Percentiles rank a stretch among this genome's conserved stretches.
These are phyloP conservation scores for Apostichopus parvimensis DNA, from an alignment of 35 echinoderm and acorn worm genomes.

Conservation along the genomic window DNA sequence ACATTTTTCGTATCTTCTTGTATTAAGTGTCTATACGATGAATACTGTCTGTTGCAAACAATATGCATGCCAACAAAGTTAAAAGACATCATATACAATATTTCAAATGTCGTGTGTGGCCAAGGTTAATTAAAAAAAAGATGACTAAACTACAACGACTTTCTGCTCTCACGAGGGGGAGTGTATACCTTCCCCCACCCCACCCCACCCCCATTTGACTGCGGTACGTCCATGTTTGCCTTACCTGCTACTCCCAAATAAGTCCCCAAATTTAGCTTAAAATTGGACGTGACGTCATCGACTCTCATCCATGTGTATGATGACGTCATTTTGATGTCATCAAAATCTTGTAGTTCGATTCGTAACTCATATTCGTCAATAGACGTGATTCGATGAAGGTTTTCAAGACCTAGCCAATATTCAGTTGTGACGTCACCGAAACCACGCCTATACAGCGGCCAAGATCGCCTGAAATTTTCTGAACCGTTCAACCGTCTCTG, in stretches of 20 bases:
- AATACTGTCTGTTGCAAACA: too few species aligned
- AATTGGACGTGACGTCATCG: slow-evolving; percentile 54
- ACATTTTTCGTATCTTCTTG: too few species aligned
- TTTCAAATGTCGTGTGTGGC: too few species aligned
- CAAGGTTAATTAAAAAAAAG: too few species aligned
- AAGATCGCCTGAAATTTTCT: slow-evolving; percentile 66
- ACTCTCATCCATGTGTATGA: slow-evolving; percentile 62
- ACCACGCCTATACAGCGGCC: slow-evolving; percentile 62
- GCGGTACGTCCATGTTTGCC: too few species aligned
- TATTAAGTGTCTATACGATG: too few species aligned
- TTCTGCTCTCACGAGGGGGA: too few species aligned
- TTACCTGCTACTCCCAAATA: slow-evolving; percentile 64
- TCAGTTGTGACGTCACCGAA: slow-evolving; percentile 64
- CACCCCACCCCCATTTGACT: too few species aligned
- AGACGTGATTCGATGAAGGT: slow-evolving; percentile 60
- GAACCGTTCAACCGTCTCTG: slow-evolving; percentile 60
- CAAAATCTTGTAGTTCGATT: slow-evolving; percentile 74
- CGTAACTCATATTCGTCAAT: slow-evolving; percentile 69
- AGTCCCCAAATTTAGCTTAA: slow-evolving; percentile 53
- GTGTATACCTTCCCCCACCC: too few species aligned
- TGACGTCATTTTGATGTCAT: slow-evolving; percentile 58
- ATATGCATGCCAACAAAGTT: too few species aligned
- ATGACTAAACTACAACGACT: too few species aligned
- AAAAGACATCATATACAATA: too few species aligned
- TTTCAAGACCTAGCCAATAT: slow-evolving; percentile 79